Evolutionary conservation across 2,888 invertebrate species (phyloP).

Genomic region (Cheilosia vernalis): DNA sequence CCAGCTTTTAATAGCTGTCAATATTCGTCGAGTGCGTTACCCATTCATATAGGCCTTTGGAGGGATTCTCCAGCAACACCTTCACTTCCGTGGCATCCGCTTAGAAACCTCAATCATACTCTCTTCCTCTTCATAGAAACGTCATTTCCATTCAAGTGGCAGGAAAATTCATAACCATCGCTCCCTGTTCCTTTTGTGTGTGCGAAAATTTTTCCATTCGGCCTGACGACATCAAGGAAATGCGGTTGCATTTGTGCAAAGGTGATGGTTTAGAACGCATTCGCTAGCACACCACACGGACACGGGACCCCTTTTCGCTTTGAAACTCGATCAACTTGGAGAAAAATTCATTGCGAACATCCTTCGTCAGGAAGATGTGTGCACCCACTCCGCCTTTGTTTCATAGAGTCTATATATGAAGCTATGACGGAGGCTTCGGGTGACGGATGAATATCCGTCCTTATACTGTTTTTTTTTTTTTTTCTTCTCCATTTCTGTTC

Average conservation of each 20-base stretch:
- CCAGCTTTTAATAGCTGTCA: too few species aligned
- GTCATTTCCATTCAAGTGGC: slow-evolving; percentile 52
- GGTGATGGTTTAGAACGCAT: slow-evolving; percentile 61
- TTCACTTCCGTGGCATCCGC: slow-evolving; percentile 43
- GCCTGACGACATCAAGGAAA: slow-evolving; percentile 63
- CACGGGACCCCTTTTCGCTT: slow-evolving; percentile 22
- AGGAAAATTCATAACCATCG: slow-evolving; percentile 53
- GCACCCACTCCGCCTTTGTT: slow-evolving; percentile 33
- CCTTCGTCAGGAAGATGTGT: slow-evolving; percentile 9
- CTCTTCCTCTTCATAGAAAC: slow-evolving; percentile 29
- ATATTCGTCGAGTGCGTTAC: neutral
- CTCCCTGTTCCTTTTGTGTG: slow-evolving; percentile 52
- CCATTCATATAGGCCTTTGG: neutral
- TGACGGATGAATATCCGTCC: slow-evolving; percentile 68
- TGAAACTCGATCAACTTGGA: slow-evolving; percentile 68
- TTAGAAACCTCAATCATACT: slow-evolving; percentile 55
- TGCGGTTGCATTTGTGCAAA: slow-evolving; percentile 67
- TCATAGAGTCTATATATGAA: slow-evolving; percentile 52
- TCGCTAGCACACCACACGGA: slow-evolving; percentile 40
- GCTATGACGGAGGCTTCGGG: slow-evolving; percentile 61
- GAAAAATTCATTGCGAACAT: slow-evolving; percentile 65
- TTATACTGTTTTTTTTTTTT: slow-evolving; percentile 1
- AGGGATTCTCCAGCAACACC: slow-evolving; percentile 11
- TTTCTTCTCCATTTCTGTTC: slow-evolving; percentile 47
- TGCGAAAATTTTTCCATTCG: slow-evolving; percentile 43